Conservation (phyloP, 2,113 vertebrate genomes). For the Vidua chalybeata region DNA sequence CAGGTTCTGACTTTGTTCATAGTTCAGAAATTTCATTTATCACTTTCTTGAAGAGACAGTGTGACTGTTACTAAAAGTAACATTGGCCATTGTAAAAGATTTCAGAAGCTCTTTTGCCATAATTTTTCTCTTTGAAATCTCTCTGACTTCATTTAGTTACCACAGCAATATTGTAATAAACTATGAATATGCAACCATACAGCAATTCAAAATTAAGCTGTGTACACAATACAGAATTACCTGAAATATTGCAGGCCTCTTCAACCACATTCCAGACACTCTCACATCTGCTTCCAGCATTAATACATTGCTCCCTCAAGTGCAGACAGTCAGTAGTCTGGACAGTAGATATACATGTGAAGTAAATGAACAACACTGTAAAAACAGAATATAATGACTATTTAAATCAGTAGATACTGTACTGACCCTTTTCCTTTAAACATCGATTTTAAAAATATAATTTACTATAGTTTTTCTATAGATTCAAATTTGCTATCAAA, state of each 20-base stretch:
- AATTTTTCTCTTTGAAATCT: not conserved
- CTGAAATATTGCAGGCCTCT: constrained; percentile 71
- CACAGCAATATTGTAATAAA: not conserved
- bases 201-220: not conserved
- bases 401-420: not conserved
- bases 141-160: not conserved
- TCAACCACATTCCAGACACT: constrained; percentile 64
- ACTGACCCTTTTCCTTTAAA: not conserved
- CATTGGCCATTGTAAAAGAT: not conserved
- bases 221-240: constrained; percentile 36
- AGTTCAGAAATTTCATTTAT: not conserved
- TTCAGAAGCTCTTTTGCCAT: not conserved
- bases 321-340: constrained; percentile 50
- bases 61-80: not conserved
- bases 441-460: not conserved
- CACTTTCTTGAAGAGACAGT: not conserved
- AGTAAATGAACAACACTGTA: constrained; percentile 61
- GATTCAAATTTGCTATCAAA: not conserved
- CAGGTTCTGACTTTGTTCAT: not conserved
- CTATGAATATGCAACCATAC: not conserved
- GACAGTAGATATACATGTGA: not conserved
- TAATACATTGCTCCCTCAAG: constrained; percentile 64
- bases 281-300: constrained; percentile 47
- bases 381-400: not conserved
- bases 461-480: not conserved